Evolutionary conservation across 2,797 vertebrate genomes (phyloP).

Genomic region (Microhierax caerulescens): DNA sequence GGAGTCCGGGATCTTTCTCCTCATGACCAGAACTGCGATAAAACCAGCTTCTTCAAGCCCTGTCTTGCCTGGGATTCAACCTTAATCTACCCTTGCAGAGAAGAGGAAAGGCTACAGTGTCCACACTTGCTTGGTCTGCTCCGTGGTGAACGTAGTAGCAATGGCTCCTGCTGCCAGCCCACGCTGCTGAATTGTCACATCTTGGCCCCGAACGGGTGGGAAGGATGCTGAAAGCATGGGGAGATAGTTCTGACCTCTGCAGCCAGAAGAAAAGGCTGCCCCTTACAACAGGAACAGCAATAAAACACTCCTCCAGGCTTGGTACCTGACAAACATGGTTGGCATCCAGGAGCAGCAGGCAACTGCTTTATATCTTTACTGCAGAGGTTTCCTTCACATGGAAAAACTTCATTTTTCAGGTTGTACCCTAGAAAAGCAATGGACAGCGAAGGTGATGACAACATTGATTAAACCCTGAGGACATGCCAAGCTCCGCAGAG

Average conservation of each 20-base stretch:
- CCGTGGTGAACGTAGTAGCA: accelerated
- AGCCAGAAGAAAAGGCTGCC: background rate
- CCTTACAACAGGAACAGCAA: background rate
- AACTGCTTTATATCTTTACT: background rate
- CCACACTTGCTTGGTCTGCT: background rate
- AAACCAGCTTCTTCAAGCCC: background rate
- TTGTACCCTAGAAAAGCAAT: background rate
- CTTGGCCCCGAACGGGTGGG: background rate
- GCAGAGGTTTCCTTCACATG: background rate
- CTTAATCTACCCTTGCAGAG: background rate
- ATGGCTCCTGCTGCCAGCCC: background rate
- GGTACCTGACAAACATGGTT: background rate
- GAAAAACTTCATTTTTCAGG: background rate
- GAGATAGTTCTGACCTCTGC: background rate
- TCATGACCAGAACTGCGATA: background rate
- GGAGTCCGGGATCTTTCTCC: background rate
- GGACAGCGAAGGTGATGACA: background rate
- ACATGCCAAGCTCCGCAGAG: background rate
- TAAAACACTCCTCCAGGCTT: background rate
- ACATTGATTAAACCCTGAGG: background rate
- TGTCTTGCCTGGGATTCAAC: background rate
- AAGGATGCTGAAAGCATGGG: background rate
- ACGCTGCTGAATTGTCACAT: background rate
- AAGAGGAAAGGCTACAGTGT: background rate
- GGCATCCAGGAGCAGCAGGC: background rate